phyloP scores from a whole-genome alignment of 2,113 vertebrate species.

The Corythoichthys intestinalis region DNA sequence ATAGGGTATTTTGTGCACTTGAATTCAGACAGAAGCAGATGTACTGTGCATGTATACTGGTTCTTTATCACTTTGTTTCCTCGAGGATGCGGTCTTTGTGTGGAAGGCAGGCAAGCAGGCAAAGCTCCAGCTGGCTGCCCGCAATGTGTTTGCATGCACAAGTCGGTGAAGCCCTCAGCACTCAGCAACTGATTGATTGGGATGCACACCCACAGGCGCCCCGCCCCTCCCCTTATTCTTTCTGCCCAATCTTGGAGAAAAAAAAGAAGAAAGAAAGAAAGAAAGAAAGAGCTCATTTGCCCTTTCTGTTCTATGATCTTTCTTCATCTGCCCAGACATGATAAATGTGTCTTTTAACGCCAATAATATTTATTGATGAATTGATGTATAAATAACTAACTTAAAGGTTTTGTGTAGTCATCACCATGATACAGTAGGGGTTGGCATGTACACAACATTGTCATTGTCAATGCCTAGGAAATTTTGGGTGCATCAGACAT shows the following conservation, averaged over 20 bases:
- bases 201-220: slow-evolving; percentile 34
- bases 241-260: slow-evolving; percentile 19
- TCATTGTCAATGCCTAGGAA: too few species aligned
- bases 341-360: neutral
- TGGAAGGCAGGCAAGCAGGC: slow-evolving; percentile 17
- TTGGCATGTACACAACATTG: too few species aligned
- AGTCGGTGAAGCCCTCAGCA: slow-evolving; percentile 61
- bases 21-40: neutral
- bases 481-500: too few species aligned
- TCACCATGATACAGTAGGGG: neutral
- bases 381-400: neutral
- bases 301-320: slow-evolving; percentile 27
- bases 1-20: neutral
- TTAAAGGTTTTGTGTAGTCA: neutral
- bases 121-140: slow-evolving; percentile 62
- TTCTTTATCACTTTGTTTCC: neutral
- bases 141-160: slow-evolving; percentile 52
- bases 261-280: neutral
- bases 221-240: slow-evolving; percentile 7
- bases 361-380: neutral
- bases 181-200: slow-evolving; percentile 58
- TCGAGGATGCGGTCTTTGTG: neutral
- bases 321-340: slow-evolving; percentile 14
- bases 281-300: slow-evolving; percentile 27
- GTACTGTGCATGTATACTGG: neutral